These are phyloP conservation scores for Tethya wilhelma DNA, from an alignment of 37 sponge, comb jelly and placozoan genomes.

Conservation along the genomic window DNA sequence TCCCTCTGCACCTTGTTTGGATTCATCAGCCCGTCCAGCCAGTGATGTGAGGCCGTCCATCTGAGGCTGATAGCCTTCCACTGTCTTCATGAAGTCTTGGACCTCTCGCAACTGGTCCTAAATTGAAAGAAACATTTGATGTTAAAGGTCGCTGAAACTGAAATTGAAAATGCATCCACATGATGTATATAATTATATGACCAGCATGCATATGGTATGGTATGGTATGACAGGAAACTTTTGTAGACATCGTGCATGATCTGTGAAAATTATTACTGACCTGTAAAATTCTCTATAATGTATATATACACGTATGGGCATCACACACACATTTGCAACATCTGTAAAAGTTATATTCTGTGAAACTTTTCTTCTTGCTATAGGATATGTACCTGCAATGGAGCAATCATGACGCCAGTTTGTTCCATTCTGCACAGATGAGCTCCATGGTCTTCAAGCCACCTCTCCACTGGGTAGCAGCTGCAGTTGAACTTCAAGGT, in stretches of 20 bases:
- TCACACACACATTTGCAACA: no score
- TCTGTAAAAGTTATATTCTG: no score
- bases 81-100: constrained; percentile 28
- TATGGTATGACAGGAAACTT: no score
- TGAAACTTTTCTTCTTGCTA: no score
- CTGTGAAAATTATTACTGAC: no score
- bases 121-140: not conserved
- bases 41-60: constrained; percentile 3
- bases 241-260: no score
- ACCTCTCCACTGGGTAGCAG: constrained; percentile 12
- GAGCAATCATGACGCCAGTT: constrained; percentile 7
- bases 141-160: not conserved
- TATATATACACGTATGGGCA: no score
- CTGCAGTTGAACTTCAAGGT: constrained; percentile 6
- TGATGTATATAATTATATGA: no score
- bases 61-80: constrained; percentile 20
- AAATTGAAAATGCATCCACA: no score
- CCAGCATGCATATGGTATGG: no score
- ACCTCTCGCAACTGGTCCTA: constrained; percentile 20
- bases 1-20: not conserved
- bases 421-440: constrained; percentile 33
- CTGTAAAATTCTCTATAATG: no score
- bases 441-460: constrained; percentile 24
- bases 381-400: constrained; percentile 36
- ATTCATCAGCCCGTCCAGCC: constrained; percentile 14